Evolutionary conservation across 2,888 invertebrate species (phyloP), one percentile per base, ranked within the genome.

Genomic region (Eupithecia subfuscata): DNA sequence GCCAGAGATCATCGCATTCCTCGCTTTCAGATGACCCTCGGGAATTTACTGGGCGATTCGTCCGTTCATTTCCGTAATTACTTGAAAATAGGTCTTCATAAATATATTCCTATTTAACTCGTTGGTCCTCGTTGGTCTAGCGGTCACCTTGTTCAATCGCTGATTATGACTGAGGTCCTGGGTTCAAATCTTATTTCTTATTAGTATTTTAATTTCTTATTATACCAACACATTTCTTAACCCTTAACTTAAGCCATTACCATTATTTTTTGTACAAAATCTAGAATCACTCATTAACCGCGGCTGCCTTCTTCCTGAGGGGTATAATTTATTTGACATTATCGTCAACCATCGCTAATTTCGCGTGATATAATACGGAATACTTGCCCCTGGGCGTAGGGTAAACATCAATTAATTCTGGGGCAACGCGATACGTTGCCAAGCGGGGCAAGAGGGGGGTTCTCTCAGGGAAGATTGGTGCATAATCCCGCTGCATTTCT

Each of bases 401-500:
- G 92, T 88, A 92, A 94, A 92, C 90, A 90, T 86, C 94, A 94
- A 95, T 95, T 94, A 94, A 95, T 94, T 91, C 91, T 88, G 88
- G 60, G 60, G 93, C 91, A 91, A 94, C 91, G 88, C 89, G 93
- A 93, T 94, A 92, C 89, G 86, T 86, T 85, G 82, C 82, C 79
- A 81, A 83, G 86, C 83, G 83, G 68, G 48, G 63, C 69, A 75
- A 81, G 85, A n/a, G 88, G 89, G 88, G 83, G n/a, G n/a, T n/a
- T 82, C 84, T 88, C 87, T 87, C 88, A 82, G 83, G 87, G 88
- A 90, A 91, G 91, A 93, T 91, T 92, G 92, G 89, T 91, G 90
- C 90, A 89, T 92, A 90, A 91, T 91, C 91, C 90, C 89, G 82
- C 81, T 91, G 92, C 93, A 93, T 91, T 94, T 92, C 89, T 92